These are phyloP conservation scores for Eugnorisma glareosa DNA, from an alignment of 2,888 invertebrate genomes.

Conservation along the genomic window DNA sequence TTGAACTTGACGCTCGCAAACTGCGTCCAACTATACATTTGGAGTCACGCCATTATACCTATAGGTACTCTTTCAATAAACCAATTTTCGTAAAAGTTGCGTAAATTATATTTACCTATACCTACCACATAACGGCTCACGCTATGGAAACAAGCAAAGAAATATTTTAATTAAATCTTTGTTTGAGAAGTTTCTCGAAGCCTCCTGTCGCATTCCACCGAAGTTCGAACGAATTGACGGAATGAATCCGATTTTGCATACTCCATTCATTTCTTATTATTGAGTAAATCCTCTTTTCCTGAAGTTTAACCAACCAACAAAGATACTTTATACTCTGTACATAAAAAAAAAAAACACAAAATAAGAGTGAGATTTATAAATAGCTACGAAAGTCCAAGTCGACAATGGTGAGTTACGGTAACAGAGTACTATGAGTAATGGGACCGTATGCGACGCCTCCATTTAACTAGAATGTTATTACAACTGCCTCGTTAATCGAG, in stretches of 20 bases:
- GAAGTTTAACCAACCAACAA: not conserved
- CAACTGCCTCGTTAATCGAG: no score
- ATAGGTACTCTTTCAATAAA: not conserved
- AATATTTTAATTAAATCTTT: constrained; percentile 58
- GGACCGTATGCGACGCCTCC: accelerated
- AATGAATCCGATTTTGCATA: constrained; percentile 53
- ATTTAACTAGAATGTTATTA: not conserved
- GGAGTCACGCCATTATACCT: not conserved
- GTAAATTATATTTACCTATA: not conserved
- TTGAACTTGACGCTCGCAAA: not conserved
- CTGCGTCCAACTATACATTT: not conserved
- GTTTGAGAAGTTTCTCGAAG: constrained; percentile 38
- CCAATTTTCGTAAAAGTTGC: not conserved
- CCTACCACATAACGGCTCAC: not conserved
- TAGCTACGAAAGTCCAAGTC: not conserved
- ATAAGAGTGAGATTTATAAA: accelerated
- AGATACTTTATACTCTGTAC: not conserved
- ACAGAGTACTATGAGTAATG: not conserved
- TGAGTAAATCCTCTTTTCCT: not conserved
- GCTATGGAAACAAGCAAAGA: constrained; percentile 25
- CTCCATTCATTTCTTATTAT: constrained; percentile 12
- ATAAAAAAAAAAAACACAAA: no score
- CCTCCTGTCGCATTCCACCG: constrained; percentile 43
- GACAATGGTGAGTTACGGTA: not conserved
- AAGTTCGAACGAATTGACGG: constrained; percentile 57